Conservation (phyloP, 1,140 invertebrate species). For the Heliconius congener region DNA sequence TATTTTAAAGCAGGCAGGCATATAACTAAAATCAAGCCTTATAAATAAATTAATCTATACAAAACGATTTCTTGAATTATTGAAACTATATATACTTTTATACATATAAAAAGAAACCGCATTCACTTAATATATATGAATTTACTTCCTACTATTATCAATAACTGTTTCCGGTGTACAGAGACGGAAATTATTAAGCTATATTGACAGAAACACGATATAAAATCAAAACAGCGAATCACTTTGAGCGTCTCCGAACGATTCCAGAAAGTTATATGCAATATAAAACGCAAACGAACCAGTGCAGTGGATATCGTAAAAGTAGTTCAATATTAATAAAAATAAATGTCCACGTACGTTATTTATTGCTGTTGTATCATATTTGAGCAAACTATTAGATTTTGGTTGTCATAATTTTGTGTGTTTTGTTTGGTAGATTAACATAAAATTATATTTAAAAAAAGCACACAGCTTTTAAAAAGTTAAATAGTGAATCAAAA, state of each 20-base stretch:
- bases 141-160: background rate
- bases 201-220: background rate
- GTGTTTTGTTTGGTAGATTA: background rate
- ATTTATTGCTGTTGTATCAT: conserved; percentile 9
- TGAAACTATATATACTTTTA: too few species aligned
- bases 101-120: too few species aligned
- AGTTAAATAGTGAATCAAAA: too few species aligned
- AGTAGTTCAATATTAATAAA: conserved; percentile 17
- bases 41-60: too few species aligned
- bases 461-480: too few species aligned
- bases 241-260: conserved; percentile 5
- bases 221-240: conserved; percentile 9
- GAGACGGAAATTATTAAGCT: conserved; percentile 5
- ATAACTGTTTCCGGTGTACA: background rate
- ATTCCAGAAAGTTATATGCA: background rate
- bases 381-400: conserved; percentile 1
- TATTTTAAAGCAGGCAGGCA: too few species aligned
- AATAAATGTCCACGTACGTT: conserved; percentile 1
- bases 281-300: conserved; percentile 8
- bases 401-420: conserved; percentile 6
- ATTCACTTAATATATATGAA: too few species aligned
- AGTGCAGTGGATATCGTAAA: background rate
- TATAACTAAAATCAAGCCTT: too few species aligned
- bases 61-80: too few species aligned
- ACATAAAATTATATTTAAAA: too few species aligned